Base-by-base conservation (phyloP, 2,888 invertebrate genomes). In the Phaedon cochleariae region DNA sequence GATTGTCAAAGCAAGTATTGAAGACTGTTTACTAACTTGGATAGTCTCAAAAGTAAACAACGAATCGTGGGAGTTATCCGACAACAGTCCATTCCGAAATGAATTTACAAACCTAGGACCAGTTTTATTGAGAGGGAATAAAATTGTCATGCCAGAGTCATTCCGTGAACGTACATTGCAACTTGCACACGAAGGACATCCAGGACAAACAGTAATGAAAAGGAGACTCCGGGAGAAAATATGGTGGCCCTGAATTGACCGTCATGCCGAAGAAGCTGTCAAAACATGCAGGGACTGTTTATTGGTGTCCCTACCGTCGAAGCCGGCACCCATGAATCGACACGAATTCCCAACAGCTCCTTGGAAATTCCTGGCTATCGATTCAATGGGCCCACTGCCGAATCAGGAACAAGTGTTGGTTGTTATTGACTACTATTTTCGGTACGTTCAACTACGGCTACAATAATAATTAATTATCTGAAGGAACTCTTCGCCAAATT, bases 181-280 rank as follows among this genome's bases (percentile, higher is more conserved):
- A 6, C 21, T 48, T 7, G 48, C 48, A 48, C 9, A 48, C 10
- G 9, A 34, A 22, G 70, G 73, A 18, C 63, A 62, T 29, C 62
- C 65, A 31, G 70, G 73, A n/a, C 60, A 60, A 34, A 64, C 67
- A 10, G 67, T 59, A 1, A 73, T 70, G 65, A 73, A 73, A 54
- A 20, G 61, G 9, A 53, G 68, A n/a, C 51, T 73, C 48, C 53
- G 69, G 34, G 59, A 63, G 5, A 72, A 70, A 58, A 65, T 68
- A 12, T 72, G 69, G 71, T 72, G 69, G 69, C 66, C 68, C 18
- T 17, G 12, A 31, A 60, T 66, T 31, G 62, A 73, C 55, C 15
- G 59, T 17, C 41, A 72, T 2, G 48, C 52, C 0, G 69, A 70
- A 51, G 59, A 62, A 26, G 41, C 29, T 26, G 64, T 58, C 9